Evolutionary conservation across 1,140 invertebrate genomes (phyloP).

Genomic region (Zophobas atratus): DNA sequence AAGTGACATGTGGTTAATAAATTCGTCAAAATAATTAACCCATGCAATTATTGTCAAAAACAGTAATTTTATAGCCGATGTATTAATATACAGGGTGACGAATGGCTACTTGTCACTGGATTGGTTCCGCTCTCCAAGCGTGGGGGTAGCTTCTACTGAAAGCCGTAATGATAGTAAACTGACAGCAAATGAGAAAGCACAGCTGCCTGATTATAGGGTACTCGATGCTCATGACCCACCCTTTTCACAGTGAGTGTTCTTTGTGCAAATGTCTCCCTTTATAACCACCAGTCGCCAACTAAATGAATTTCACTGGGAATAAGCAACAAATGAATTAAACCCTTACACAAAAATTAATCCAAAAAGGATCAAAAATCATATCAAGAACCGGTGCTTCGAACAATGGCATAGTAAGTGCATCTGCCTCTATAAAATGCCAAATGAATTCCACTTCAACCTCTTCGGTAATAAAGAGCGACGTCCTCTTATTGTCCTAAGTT

Average conservation of each 20-base stretch:
- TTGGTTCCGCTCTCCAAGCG: neutral
- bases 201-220: conserved; percentile 18
- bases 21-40: no score
- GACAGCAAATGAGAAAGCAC: conserved; percentile 32
- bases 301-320: neutral
- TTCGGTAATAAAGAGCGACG: no score
- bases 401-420: no score
- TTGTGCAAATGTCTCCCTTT: neutral
- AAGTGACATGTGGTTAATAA: no score
- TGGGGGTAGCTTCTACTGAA: neutral
- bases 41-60: neutral
- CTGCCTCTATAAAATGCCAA: neutral
- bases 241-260: conserved; percentile 1
- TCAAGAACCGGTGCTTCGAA: no score
- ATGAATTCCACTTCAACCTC: neutral
- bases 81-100: neutral
- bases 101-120: neutral
- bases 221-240: conserved; percentile 1
- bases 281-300: neutral
- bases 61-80: neutral
- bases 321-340: no score
- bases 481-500: neutral
- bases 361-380: no score
- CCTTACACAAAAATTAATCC: no score
- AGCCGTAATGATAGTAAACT: neutral